phyloP scores from a whole-genome alignment of 1,140 invertebrate genomes.

The Magallana angulata region DNA sequence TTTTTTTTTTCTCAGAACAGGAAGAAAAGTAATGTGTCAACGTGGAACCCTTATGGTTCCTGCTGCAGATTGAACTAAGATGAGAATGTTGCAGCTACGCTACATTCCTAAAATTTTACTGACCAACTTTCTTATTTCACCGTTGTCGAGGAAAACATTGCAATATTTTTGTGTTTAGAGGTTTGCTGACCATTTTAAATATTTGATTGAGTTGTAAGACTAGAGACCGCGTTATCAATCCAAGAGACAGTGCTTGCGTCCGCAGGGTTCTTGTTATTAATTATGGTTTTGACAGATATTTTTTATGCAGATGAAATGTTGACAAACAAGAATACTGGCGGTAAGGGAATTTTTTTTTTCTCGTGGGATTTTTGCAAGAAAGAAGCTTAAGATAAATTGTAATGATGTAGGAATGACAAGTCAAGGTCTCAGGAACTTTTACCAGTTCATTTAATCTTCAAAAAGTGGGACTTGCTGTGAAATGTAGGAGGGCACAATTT shows the following conservation, averaged over 20 bases:
- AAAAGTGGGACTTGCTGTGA: neutral
- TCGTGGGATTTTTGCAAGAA: neutral
- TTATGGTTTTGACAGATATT: neutral
- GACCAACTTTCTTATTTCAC: neutral
- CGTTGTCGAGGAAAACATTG: neutral
- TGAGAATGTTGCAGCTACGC: neutral
- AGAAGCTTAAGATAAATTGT: neutral
- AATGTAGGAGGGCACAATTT: neutral
- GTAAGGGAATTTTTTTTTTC: neutral
- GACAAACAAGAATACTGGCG: neutral
- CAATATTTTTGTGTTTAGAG: slow-evolving; percentile 4
- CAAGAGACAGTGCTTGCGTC: neutral
- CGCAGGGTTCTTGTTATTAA: neutral
- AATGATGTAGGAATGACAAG: neutral
- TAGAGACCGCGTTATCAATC: too few relatives aligned
- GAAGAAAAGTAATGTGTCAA: too few relatives aligned
- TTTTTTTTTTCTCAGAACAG: too few relatives aligned
- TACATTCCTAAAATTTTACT: slow-evolving; percentile 29
- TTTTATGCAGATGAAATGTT: neutral
- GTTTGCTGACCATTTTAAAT: neutral
- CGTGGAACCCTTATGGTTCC: too few relatives aligned
- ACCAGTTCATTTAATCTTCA: neutral
- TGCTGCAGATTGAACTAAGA: neutral
- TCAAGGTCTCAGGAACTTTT: neutral
- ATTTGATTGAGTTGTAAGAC: neutral